Conservation (phyloP, 1,140 invertebrate species). For the Adelges cooleyi region DNA sequence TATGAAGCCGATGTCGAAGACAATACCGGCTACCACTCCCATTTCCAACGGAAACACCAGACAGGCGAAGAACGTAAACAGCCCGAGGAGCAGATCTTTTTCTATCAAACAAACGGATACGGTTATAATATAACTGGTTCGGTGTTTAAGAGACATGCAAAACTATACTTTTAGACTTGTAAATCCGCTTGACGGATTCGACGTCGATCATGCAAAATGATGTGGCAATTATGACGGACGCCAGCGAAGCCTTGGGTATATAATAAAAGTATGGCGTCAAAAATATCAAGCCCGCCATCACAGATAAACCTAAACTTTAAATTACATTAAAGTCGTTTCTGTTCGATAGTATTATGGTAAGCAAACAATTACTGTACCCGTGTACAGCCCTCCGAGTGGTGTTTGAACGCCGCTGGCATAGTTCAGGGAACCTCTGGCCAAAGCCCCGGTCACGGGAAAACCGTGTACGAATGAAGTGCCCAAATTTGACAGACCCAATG, state of each 20-base stretch:
- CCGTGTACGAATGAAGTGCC: conserved; percentile 75
- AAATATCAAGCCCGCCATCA: conserved; percentile 63
- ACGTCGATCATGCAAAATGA: conserved; percentile 74
- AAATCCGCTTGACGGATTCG: conserved; percentile 61
- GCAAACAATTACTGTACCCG: conserved; percentile 44
- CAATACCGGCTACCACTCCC: conserved; percentile 78
- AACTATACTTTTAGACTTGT: conserved; percentile 59
- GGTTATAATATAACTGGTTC: conserved; percentile 1
- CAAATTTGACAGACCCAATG: conserved; percentile 69
- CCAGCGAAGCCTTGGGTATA: conserved; percentile 66
- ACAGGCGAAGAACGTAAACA: conserved; percentile 74
- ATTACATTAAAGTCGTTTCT: not conserved
- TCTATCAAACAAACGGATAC: conserved; percentile 46
- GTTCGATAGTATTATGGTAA: too few species aligned
- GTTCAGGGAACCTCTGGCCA: conserved; percentile 81
- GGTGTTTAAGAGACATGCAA: too few species aligned
- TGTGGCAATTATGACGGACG: conserved; percentile 71
- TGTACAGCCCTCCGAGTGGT: conserved; percentile 71
- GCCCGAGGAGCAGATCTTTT: conserved; percentile 68
- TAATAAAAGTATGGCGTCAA: conserved; percentile 72
- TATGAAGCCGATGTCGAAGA: conserved; percentile 73
- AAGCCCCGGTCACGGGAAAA: conserved; percentile 72
- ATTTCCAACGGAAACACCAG: conserved; percentile 71
- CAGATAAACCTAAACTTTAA: conserved; percentile 47
- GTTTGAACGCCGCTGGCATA: conserved; percentile 79